Conservation (phyloP, 2,113 vertebrate species). For the Archocentrus centrarchus region DNA sequence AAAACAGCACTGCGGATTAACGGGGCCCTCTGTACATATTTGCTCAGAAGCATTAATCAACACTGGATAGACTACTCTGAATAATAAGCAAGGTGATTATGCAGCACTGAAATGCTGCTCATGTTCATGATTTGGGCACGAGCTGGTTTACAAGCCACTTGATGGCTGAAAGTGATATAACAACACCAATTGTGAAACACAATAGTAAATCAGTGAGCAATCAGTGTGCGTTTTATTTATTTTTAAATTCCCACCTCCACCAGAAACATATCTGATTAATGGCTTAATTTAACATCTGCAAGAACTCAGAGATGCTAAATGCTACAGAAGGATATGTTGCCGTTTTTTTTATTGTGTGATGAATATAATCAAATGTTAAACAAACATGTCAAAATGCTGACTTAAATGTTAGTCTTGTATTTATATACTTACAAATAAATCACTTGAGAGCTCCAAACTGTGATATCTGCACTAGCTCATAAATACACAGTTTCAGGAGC, state of each 20-base stretch:
- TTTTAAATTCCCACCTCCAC: constrained; percentile 30
- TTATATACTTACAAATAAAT: not conserved
- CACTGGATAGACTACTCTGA: constrained; percentile 62
- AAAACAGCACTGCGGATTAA: constrained; percentile 61
- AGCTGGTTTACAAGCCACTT: constrained; percentile 64
- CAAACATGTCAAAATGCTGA: not conserved
- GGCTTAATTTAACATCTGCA: constrained; percentile 50
- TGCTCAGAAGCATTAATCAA: constrained; percentile 72
- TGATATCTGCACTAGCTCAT: not conserved
- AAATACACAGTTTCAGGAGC: not conserved
- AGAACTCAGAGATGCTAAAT: constrained; percentile 24
- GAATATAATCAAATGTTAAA: constrained; percentile 2
- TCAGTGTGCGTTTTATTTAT: constrained; percentile 62
- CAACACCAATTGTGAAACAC: constrained; percentile 64
- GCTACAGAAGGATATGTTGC: not conserved
- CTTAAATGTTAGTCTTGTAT: not conserved
- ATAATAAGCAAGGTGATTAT: constrained; percentile 73
- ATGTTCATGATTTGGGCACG: constrained; percentile 53
- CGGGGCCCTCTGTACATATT: constrained; percentile 64
- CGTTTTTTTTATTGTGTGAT: not conserved
- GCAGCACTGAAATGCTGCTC: constrained; percentile 49
- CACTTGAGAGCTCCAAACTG: not conserved
- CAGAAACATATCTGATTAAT: constrained; percentile 62
- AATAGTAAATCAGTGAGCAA: constrained; percentile 73
- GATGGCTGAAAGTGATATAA: constrained; percentile 66